Conservation (phyloP, 37 sponge, comb jelly and placozoan species). For the Halichondria panicea region DNA sequence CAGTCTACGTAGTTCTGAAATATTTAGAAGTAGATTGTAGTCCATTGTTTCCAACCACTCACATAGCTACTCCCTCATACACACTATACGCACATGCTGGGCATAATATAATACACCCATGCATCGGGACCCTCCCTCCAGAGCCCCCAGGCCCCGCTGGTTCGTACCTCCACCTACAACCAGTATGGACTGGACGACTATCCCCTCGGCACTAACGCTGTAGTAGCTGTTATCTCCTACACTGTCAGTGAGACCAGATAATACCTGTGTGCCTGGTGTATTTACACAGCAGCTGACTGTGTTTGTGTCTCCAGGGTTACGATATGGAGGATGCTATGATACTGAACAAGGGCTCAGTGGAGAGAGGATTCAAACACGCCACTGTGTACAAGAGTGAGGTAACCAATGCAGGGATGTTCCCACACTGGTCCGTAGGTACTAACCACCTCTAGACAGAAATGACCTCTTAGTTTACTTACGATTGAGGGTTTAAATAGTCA, state of each 20-base stretch:
- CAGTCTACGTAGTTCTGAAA: not conserved
- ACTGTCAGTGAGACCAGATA: slow-evolving; percentile 53
- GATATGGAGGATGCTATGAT: slow-evolving; percentile 99
- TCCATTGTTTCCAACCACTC: not conserved
- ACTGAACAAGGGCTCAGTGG: slow-evolving; percentile 92
- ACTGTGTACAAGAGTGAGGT: slow-evolving; percentile 90
- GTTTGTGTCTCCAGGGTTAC: slow-evolving; percentile 73
- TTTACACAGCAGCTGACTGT: not conserved
- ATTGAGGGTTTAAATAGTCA: too few species aligned
- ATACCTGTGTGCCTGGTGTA: not conserved
- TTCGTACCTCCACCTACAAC: slow-evolving; percentile 70
- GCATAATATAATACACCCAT: not conserved
- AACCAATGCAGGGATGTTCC: too few species aligned
- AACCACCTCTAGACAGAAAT: too few species aligned
- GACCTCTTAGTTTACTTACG: too few species aligned
- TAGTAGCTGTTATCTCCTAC: slow-evolving; percentile 97
- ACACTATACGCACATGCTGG: not conserved
- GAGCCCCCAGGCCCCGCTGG: slow-evolving; percentile 93
- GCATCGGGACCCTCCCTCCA: slow-evolving; percentile 15
- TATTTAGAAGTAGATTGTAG: not conserved
- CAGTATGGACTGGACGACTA: slow-evolving; percentile 84
- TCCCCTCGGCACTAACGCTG: slow-evolving; percentile 92
- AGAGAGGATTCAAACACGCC: slow-evolving; percentile 95
- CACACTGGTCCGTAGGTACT: too few species aligned
- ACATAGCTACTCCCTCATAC: not conserved